Evolutionary conservation across 2,888 invertebrate genomes (phyloP), one percentile per base, ranked within the genome.

Genomic region (Metopia argyrocephala): DNA sequence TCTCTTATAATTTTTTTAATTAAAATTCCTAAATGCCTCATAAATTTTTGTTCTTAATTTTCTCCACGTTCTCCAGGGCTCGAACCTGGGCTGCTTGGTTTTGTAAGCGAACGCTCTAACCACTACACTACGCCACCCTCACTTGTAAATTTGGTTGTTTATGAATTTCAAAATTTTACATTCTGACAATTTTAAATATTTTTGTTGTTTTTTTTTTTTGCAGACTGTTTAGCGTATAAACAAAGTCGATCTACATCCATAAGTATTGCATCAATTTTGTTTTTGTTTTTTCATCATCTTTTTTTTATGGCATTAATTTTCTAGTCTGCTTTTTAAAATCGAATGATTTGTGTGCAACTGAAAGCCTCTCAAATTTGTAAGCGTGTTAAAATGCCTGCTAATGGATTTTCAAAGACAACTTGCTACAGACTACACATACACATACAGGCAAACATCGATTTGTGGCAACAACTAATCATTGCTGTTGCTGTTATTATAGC

Each of bases 391-490:
- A 71, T 68, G 71, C 73, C 52, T 68, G 65, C 76, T 81, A 81
- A 81, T 81, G 81, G 81, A 78, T 81, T 81, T 81, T 81, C 76
- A 74, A 78, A 78, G 76, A 56, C 65, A 70, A 59, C 50, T 45
- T 48, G 38, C 38, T 6, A 12, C 38, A 38, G 15, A 9, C 1
- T 0, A 38, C 38, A 38, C 38, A 38, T 0, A 25, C 48, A 18
- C 0, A 48, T 6, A 18, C 23, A 62, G 45, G 50, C 31, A 52
- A 20, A 54, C 20, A 38, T 59, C 25, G 27, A 5, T 6, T 15
- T 25, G 45, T 18, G n/a, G 48, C 20, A 48, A 48, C n/a, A n/a
- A 18, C 18, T 18, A 15, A 48, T n/a, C 5, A 2, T 48, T 18
- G 25, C 18, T 48, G 9, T 38, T 1, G 48, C 7, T 20, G 23